Evolutionary conservation across 2,113 vertebrate species (phyloP), one percentile per base, ranked within the genome.

Genomic region (Petaurus breviceps): DNA sequence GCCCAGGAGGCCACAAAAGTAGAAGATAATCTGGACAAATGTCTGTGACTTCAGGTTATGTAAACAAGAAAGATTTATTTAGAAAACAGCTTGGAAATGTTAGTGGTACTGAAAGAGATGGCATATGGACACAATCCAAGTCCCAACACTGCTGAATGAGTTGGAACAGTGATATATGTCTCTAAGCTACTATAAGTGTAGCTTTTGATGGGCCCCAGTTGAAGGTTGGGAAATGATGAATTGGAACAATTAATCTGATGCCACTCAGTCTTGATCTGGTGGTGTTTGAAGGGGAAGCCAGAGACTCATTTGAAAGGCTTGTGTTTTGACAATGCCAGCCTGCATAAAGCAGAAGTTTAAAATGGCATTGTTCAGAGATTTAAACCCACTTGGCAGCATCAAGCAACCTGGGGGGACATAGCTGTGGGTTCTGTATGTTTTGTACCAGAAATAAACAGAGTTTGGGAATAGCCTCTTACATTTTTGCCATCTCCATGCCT

Each of bases 21-120:
- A 50, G 92, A 94, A 55, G 55, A 49, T 25, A 57, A 37, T 53
- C n/a, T 92, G 91, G 43, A 51, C 51, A 61, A n/a, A 10, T 23
- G 55, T 94, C 31, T 90, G 2, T 53, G n/a, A 26, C 1, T 25
- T 4, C 47, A 16, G n/a, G 53, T 68, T 96, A 89, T n/a, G 52
- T 43, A 95, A 92, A 94, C 77, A 96, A 57, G 89, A 91, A 93
- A 50, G n/a, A 31, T 94, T 96, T 92, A 92, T 95, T 97, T 55
- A 92, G 92, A 61, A 93, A 95, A 95, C n/a, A 91, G 37, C 84
- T 93, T 61, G 53, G 51, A 89, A n/a, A n/a, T 92, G 61, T 95
- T 84, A 47, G 28, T 16, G n/a, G 92, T 92, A 90, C 84, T 91
- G 89, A 50, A 92, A 68, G 91, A 92, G 90, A 89, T 24, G 31